phyloP scores from a whole-genome alignment of 1,140 invertebrate species.

The Mylabris phalerata region DNA sequence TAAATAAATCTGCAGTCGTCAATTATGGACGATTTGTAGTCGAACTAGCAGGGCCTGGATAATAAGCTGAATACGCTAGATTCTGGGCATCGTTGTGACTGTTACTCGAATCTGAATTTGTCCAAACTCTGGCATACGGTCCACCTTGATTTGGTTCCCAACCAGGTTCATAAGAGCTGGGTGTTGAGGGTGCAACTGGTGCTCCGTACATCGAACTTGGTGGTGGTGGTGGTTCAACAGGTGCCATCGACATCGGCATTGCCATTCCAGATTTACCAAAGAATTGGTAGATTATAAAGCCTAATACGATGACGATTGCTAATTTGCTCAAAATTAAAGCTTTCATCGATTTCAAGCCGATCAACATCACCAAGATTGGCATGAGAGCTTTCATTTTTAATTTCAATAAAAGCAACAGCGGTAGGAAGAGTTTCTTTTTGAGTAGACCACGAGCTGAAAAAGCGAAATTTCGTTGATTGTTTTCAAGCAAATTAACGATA shows the following conservation, averaged over 20 bases:
- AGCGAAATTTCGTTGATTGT: constrained; percentile 7
- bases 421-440: constrained; percentile 75
- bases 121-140: constrained; percentile 69
- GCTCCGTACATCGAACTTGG: constrained; percentile 55
- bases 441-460: constrained; percentile 54
- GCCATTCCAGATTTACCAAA: constrained; percentile 66
- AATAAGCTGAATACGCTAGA: constrained; percentile 72
- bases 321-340: constrained; percentile 75
- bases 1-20: not conserved
- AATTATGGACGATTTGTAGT: constrained; percentile 20
- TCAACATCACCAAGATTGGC: constrained; percentile 70
- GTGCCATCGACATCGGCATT: constrained; percentile 49
- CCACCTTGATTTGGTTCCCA: constrained; percentile 63
- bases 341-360: constrained; percentile 74
- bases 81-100: constrained; percentile 50
- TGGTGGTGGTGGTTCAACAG: constrained; percentile 43
- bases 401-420: constrained; percentile 69
- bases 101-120: constrained; percentile 41
- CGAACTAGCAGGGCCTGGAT: constrained; percentile 45
- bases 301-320: constrained; percentile 68
- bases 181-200: constrained; percentile 50
- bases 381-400: constrained; percentile 76
- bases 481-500: not conserved
- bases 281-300: constrained; percentile 69
- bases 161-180: constrained; percentile 57